Evolutionary conservation across 2,888 invertebrate genomes (phyloP).

Genomic region (Elgonia sp.): DNA sequence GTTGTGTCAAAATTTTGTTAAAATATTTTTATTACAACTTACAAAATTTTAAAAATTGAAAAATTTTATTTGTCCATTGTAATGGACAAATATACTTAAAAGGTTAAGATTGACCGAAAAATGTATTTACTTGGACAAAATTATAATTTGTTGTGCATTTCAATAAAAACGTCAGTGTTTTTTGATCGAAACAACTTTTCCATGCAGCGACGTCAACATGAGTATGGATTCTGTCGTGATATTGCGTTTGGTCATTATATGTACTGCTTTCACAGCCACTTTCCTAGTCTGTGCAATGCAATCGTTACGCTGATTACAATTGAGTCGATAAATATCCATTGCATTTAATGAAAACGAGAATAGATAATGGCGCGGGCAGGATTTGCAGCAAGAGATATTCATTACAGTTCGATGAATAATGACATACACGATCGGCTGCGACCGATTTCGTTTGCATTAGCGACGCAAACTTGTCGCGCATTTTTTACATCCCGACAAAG

Average conservation of each 20-base stretch:
- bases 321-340: conserved; percentile 77
- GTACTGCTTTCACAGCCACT: conserved; percentile 73
- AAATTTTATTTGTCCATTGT: too few species aligned
- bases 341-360: conserved; percentile 75
- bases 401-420: conserved; percentile 73
- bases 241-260: conserved; percentile 67
- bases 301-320: conserved; percentile 76
- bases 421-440: conserved; percentile 50
- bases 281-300: conserved; percentile 69
- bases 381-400: conserved; percentile 70
- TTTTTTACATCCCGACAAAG: conserved; percentile 12
- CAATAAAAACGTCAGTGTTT: too few species aligned
- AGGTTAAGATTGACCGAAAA: too few species aligned
- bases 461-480: conserved; percentile 35
- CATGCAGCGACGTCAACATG: conserved; percentile 23
- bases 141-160: too few species aligned
- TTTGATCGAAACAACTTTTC: conserved; percentile 34
- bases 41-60: too few species aligned
- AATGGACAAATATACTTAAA: too few species aligned
- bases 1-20: too few species aligned
- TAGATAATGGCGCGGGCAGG: conserved; percentile 69
- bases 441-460: conserved; percentile 65
- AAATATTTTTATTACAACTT: too few species aligned
- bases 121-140: too few species aligned
- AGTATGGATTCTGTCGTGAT: conserved; percentile 62